phyloP scores from a whole-genome alignment of 2,113 vertebrate genomes.

The Phylloscopus trochiloides region DNA sequence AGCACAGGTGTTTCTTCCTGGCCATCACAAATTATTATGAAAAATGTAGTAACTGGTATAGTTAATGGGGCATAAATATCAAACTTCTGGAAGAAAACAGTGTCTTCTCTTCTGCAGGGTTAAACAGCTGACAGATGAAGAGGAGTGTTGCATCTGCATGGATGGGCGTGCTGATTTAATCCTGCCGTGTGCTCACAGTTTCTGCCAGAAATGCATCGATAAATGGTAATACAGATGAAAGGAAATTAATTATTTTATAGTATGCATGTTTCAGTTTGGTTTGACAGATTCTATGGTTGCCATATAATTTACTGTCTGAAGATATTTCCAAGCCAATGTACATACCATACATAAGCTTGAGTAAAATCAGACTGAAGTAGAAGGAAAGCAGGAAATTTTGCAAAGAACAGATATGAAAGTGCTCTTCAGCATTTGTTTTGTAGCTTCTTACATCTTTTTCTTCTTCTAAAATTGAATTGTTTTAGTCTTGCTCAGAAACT shows the following conservation, averaged over 20 bases:
- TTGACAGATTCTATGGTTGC: not conserved
- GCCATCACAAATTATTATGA: not conserved
- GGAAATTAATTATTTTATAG: not conserved
- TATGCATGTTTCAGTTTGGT: not conserved
- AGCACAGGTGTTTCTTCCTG: not conserved
- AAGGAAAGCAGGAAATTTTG: not conserved
- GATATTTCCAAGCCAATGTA: not conserved
- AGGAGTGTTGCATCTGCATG: slow-evolving; percentile 99
- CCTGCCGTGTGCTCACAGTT: slow-evolving; percentile 93
- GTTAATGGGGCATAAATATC: not conserved
- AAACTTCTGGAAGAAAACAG: not conserved
- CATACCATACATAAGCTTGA: not conserved
- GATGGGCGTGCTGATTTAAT: slow-evolving; percentile 94
- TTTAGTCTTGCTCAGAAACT: not conserved
- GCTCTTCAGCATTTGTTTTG: not conserved
- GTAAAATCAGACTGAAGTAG: not conserved
- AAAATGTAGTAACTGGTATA: not conserved
- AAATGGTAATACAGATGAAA: slow-evolving; percentile 82
- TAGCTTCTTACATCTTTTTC: not conserved
- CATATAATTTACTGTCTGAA: not conserved
- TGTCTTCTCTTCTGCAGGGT: slow-evolving; percentile 77
- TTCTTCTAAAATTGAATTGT: not conserved
- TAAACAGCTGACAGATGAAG: slow-evolving; percentile 94
- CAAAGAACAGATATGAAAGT: not conserved
- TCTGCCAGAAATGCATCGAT: slow-evolving; percentile 99